These are phyloP conservation scores for Coregonus ussuriensis DNA, from an alignment of 2,797 vertebrate genomes.

Conservation along the genomic window DNA sequence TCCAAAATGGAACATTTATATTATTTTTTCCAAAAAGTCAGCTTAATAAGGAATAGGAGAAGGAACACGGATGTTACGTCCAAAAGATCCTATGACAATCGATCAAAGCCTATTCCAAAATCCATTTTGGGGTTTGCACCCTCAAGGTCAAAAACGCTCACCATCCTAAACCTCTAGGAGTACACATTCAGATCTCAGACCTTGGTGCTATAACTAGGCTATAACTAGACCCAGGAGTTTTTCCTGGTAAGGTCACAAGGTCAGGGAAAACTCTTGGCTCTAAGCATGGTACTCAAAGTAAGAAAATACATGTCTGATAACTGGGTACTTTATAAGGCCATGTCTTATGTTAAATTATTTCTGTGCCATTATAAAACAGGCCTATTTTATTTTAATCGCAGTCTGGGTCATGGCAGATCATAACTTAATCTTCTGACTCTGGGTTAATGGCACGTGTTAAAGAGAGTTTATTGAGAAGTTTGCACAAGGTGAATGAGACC, in stretches of 20 bases:
- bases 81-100: conserved; percentile 64
- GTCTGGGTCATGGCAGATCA: conserved; percentile 62
- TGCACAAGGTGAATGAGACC: conserved; percentile 68
- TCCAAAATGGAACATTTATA: neutral
- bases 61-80: conserved; percentile 51
- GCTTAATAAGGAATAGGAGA: conserved; percentile 42
- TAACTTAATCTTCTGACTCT: conserved; percentile 59
- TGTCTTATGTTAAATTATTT: conserved; percentile 67
- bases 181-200: conserved; percentile 41
- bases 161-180: conserved; percentile 37
- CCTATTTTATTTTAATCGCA: conserved; percentile 69
- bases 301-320: conserved; percentile 35
- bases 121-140: conserved; percentile 46
- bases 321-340: conserved; percentile 66
- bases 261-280: neutral
- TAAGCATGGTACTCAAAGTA: neutral
- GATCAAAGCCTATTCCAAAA: conserved; percentile 54
- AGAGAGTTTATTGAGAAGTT: conserved; percentile 69
- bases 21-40: conserved; percentile 7
- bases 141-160: conserved; percentile 51
- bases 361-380: conserved; percentile 62
- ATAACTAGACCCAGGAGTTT: neutral
- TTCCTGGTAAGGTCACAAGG: neutral
- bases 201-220: conserved; percentile 8
- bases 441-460: conserved; percentile 70